A percentile compares a stretch with the other conserved stretches of the same genome.
These are phyloP conservation scores for Drosophila repleta DNA, from an alignment of 1,140 invertebrate species.

Conservation along the genomic window DNA sequence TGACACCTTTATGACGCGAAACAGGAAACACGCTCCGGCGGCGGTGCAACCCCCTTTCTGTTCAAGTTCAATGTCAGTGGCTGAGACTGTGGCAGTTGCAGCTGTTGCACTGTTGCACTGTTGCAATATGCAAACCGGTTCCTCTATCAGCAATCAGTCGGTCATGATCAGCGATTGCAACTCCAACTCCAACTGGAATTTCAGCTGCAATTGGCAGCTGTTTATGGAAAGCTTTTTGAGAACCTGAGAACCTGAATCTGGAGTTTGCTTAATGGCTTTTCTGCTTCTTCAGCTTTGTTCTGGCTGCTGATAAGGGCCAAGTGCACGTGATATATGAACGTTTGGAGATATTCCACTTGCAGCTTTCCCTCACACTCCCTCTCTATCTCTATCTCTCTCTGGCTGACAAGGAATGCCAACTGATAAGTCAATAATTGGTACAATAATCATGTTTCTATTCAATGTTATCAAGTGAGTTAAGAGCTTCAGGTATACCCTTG, in stretches of 20 bases:
- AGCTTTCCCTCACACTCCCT: not conserved
- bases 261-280: slow-evolving; percentile 8
- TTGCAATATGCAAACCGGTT: slow-evolving; percentile 67
- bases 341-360: slow-evolving; percentile 29
- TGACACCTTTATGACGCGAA: slow-evolving; percentile 53
- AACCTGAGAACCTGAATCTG: slow-evolving; percentile 55
- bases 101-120: slow-evolving; percentile 46
- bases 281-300: not conserved
- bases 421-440: slow-evolving; percentile 30
- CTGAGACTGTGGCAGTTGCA: slow-evolving; percentile 28
- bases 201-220: slow-evolving; percentile 40
- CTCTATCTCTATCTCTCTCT: not conserved
- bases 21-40: slow-evolving; percentile 42
- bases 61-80: slow-evolving; percentile 76
- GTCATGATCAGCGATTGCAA: slow-evolving; percentile 27
- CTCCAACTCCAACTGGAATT: not conserved
- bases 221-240: slow-evolving; percentile 7
- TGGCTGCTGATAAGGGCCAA: slow-evolving; percentile 18
- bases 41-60: slow-evolving; percentile 9
- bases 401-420: not conserved
- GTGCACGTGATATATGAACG: slow-evolving; percentile 31
- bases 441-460: slow-evolving; percentile 11
- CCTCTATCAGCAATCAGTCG: slow-evolving; percentile 6
- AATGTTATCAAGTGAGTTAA: slow-evolving; percentile 5
- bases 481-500: not conserved